Evolutionary conservation across 2,888 invertebrate species (phyloP), one percentile per base, ranked within the genome.

Genomic region (Caenorhabditis zanzibari): DNA sequence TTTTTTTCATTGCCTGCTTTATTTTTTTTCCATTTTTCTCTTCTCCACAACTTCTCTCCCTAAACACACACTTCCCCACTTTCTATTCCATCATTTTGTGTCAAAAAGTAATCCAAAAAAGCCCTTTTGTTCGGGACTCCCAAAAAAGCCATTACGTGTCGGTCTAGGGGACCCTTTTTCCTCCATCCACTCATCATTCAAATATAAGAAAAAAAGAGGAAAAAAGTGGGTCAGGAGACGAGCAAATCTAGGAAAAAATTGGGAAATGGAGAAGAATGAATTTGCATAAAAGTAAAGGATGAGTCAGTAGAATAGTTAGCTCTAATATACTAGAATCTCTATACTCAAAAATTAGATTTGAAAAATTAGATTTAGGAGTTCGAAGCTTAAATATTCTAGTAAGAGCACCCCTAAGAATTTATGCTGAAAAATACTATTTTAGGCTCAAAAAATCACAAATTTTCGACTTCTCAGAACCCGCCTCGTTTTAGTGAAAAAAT

Each of bases 51-150:
- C 26, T 22, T 54, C 19, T 49, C 16, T 68, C 24, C 26, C 5
- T 14, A 54, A 54, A 24, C 10, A 24, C 54, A 54, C 28, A 38
- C 38, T 24, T 38, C 10, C 14, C 32, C n/a, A 16, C 52, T 35
- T 35, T 47, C 28, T 32, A 47, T 35, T 19, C 19, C 12, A 0
- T 9, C 22, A 58, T 10, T 49, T 28, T 59, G 19, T 59, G 68
- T 68, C 76, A 77, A 71, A 66, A 71, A 71, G 63, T 71, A 79
- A 71, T 71, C 79, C 76, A 61, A 61, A 64, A 79, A 71, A 54
- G 41, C 44, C 49, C 64, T 26, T 69, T 71, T 77, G 61, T 77
- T 69, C 69, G 58, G n/a, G 9, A 14, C 10, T 26, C n/a, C 19
- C 22, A n/a, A n/a, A 52, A 74, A 44, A 52, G 63, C 77, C 69